Percentiles rank a stretch among this genome's conserved stretches.
These are phyloP conservation scores for Butorides virescens DNA, from an alignment of 2,113 vertebrate genomes.

Conservation along the genomic window DNA sequence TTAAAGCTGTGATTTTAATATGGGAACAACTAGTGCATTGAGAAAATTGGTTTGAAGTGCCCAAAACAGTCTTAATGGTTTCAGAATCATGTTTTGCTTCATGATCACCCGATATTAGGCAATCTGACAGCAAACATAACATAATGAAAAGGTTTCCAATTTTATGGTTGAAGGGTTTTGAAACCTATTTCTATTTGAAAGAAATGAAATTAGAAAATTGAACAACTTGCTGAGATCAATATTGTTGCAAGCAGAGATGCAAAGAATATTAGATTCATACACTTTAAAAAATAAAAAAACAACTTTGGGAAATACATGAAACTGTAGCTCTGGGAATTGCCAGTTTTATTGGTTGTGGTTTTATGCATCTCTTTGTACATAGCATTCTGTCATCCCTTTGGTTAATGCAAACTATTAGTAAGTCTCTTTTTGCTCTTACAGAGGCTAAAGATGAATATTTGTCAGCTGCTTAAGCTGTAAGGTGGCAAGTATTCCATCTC, in stretches of 20 bases:
- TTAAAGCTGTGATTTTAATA: neutral
- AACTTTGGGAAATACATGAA: neutral
- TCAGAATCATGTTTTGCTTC: neutral
- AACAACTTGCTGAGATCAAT: constrained; percentile 13
- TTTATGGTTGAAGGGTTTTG: neutral
- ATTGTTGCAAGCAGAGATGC: neutral
- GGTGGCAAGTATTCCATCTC: neutral
- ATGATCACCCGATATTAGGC: neutral
- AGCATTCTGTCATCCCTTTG: neutral
- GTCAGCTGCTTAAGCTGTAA: neutral
- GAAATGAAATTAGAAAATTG: neutral
- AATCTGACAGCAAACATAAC: neutral
- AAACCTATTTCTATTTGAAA: constrained; percentile 1
- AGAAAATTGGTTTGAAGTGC: neutral
- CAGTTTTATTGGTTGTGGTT: neutral
- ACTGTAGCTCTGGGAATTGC: neutral
- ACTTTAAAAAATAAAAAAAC: neutral
- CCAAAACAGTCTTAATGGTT: neutral
- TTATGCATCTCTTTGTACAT: neutral
- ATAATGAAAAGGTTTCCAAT: neutral
- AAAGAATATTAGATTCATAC: neutral
- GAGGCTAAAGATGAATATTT: neutral
- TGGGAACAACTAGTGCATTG: neutral
- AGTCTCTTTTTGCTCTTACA: neutral
- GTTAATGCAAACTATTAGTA: neutral